Percentiles rank a stretch among this genome's conserved stretches.
These are phyloP conservation scores for Anniella stebbinsi DNA, from an alignment of 2,797 vertebrate species.

Conservation along the genomic window DNA sequence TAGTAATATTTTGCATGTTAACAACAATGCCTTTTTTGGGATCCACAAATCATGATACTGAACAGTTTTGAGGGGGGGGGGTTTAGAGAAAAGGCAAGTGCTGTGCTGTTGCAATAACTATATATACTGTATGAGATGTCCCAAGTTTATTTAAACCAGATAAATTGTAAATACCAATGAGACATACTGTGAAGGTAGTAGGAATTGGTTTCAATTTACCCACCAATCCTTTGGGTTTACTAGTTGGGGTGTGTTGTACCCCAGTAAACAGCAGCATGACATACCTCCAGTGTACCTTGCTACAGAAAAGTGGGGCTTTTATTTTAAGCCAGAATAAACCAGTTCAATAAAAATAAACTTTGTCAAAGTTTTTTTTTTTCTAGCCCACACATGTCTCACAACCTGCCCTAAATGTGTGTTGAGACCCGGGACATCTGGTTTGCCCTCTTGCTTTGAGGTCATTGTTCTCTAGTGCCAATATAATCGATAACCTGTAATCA, in stretches of 20 bases:
- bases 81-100: conserved; percentile 63
- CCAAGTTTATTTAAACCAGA: conserved; percentile 74
- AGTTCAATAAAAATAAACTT: conserved; percentile 61
- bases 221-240: conserved; percentile 77
- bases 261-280: conserved; percentile 74
- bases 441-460: not conserved
- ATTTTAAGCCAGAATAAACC: conserved; percentile 81
- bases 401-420: not conserved
- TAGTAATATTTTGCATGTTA: conserved; percentile 81
- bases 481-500: not conserved
- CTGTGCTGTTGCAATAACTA: conserved; percentile 77
- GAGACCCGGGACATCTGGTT: no score
- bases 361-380: conserved; percentile 50
- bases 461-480: not conserved
- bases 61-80: conserved; percentile 48
- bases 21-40: conserved; percentile 70
- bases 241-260: conserved; percentile 76
- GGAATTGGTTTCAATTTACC: conserved; percentile 59
- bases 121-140: conserved; percentile 65
- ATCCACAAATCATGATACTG: conserved; percentile 75
- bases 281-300: conserved; percentile 74
- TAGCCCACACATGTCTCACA: not conserved
- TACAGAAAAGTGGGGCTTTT: conserved; percentile 80
- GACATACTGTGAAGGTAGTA: conserved; percentile 68
- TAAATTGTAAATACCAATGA: conserved; percentile 73